Percentiles rank a stretch among this genome's conserved stretches.
Conservation (phyloP, 2,888 invertebrate species). For the Gonocerus acuteangulatus region DNA sequence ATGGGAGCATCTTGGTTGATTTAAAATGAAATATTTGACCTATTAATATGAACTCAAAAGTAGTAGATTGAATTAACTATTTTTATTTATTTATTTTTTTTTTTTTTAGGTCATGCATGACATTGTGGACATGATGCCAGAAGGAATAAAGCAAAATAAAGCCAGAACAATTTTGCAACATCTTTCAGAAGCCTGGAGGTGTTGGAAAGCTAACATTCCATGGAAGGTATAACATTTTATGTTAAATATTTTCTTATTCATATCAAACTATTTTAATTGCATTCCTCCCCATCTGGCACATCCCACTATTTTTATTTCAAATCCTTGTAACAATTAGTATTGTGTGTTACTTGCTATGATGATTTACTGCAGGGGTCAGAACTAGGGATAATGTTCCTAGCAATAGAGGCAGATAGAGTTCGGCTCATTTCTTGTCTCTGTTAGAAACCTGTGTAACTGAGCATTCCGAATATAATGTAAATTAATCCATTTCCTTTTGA, state of each 20-base stretch:
- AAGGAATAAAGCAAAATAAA: slow-evolving; percentile 99
- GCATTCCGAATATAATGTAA: too few relatives aligned
- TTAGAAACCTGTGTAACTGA: neutral
- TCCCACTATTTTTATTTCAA: too few relatives aligned
- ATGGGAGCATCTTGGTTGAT: too few relatives aligned
- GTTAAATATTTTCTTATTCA: too few relatives aligned
- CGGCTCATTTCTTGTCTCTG: slow-evolving; percentile 13
- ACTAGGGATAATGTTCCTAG: slow-evolving; percentile 40
- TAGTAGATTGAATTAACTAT: too few relatives aligned
- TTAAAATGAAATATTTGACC: too few relatives aligned
- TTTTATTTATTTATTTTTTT: neutral
- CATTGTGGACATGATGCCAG: slow-evolving; percentile 99
- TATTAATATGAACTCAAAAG: too few relatives aligned
- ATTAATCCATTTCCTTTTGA: too few relatives aligned
- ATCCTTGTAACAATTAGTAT: too few relatives aligned
- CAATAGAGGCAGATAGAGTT: slow-evolving; percentile 36
- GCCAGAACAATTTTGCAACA: slow-evolving; percentile 98
- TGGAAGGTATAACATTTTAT: slow-evolving; percentile 71
- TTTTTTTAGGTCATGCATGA: slow-evolving; percentile 59
- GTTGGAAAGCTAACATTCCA: slow-evolving; percentile 99
- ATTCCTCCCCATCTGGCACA: too few relatives aligned
- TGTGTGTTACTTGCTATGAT: slow-evolving; percentile 34
- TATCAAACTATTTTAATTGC: too few relatives aligned
- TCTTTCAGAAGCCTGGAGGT: slow-evolving; percentile 97
- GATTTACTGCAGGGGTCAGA: slow-evolving; percentile 42